Evolutionary conservation across 2,113 vertebrate genomes (phyloP), one percentile per base, ranked within the genome.

Genomic region (Vombatus ursinus): DNA sequence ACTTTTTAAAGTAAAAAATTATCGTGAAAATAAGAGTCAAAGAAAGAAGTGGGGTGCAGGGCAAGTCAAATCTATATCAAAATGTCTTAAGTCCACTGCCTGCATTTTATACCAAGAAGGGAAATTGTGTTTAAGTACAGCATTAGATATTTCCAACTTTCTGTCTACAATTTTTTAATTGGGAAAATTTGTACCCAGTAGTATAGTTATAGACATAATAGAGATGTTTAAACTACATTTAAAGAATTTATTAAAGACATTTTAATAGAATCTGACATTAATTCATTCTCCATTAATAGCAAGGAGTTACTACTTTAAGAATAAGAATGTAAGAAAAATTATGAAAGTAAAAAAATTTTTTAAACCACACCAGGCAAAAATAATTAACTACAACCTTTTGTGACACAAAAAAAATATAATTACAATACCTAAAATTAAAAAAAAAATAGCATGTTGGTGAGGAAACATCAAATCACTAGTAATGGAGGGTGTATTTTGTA

Each of bases 341-440:
- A 22, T 44, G 6, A 44, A 84, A 9, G 8, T 84, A 16, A 23
- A 84, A 84, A 84, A 84, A 8, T 23, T 9, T 90, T 25, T 84
- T 89, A 93, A 97, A 89, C 28, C 16, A 44, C 44, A 92, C 0
- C 24, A 96, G 7, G 84, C 53, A 96, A 96, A 95, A 97, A 93
- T 9, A 96, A 16, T n/a, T 89, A 97, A 89, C 0, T 49, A 53
- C 2, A 44, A 91, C 90, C 84, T 68, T 92, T 68, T 94, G 50
- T 96, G 16, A 44, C n/a, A 84, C 2, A 44, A 84, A 84, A 44
- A 84, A 84, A 44, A 84, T 23, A 94, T 8, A 90, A 9, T 49
- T 94, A n/a, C 19, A 52, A 61, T 11, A 89, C 77, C 44, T 49
- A 96, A 53, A 95, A 93, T 52, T 93, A 90, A n/a, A 90, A 5